Evolutionary conservation across 2,797 vertebrate species (phyloP).

Genomic region (Chelmon rostratus): DNA sequence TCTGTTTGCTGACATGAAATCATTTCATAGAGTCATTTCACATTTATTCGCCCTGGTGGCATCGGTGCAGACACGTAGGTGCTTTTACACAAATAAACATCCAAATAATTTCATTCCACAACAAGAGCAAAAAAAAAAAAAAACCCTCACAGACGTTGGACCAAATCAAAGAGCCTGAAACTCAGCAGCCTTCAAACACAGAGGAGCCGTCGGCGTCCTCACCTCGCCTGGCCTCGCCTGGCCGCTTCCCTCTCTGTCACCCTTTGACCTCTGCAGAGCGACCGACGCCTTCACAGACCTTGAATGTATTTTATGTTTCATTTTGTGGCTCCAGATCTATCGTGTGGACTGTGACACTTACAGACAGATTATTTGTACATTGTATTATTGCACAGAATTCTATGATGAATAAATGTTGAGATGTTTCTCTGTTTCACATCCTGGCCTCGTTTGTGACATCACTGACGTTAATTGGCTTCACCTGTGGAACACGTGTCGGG

Average conservation of each 20-base stretch:
- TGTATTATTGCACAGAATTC: conserved; percentile 71
- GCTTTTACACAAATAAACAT: conserved; percentile 5
- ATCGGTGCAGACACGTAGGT: background rate
- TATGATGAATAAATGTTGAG: conserved; percentile 70
- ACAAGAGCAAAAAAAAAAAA: background rate
- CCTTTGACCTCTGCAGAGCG: conserved; percentile 18
- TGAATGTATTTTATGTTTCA: conserved; percentile 74
- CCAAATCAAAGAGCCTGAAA: background rate
- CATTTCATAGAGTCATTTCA: too few species aligned
- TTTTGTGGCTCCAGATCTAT: conserved; percentile 47
- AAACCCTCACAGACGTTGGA: background rate
- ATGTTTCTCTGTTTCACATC: conserved; percentile 45
- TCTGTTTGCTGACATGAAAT: background rate
- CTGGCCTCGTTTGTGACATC: conserved; percentile 5
- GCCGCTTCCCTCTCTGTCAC: conserved; percentile 12
- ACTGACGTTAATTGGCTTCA: background rate
- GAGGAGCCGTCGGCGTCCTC: background rate
- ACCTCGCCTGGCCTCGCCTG: background rate
- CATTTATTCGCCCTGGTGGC: conserved; percentile 1
- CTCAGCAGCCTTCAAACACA: background rate
- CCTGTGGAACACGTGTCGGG: background rate
- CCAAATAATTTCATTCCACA: conserved; percentile 19
- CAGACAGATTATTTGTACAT: conserved; percentile 69
- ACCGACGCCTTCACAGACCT: conserved; percentile 58
- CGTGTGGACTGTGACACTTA: conserved; percentile 67